phyloP scores from a whole-genome alignment of 2,113 vertebrate species.

The Rissa tridactyla region DNA sequence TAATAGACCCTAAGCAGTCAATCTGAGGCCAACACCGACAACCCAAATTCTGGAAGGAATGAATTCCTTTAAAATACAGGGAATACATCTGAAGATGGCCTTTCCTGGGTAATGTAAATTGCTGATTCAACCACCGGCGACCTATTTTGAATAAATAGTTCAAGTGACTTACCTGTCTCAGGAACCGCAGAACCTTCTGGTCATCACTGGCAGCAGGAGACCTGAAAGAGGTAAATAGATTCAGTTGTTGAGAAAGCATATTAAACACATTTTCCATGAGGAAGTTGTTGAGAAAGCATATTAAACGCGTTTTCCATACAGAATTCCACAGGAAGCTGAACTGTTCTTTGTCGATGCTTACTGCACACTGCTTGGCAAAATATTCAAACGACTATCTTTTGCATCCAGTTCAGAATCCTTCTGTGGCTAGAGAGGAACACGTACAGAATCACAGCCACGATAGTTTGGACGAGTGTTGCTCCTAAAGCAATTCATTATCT shows the following conservation, averaged over 20 bases:
- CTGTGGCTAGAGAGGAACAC: not conserved
- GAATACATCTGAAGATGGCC: not conserved
- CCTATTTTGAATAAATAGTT: not conserved
- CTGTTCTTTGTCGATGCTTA: not conserved
- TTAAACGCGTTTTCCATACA: not conserved
- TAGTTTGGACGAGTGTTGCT: not conserved
- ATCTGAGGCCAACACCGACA: not conserved
- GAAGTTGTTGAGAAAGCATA: not conserved
- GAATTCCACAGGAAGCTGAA: not conserved
- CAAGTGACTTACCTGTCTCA: not conserved
- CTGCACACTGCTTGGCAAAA: not conserved
- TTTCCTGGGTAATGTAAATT: rapidly evolving
- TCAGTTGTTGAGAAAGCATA: not conserved
- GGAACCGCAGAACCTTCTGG: not conserved
- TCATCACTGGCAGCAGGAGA: not conserved
- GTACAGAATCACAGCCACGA: not conserved
- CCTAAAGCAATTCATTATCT: constrained; percentile 16
- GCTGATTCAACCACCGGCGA: rapidly evolving
- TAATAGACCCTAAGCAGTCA: not conserved
- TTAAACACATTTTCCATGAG: not conserved
- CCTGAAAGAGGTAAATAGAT: not conserved
- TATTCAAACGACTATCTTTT: not conserved
- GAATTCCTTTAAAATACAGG: not conserved
- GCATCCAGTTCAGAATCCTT: not conserved
- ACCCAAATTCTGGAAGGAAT: not conserved